These are phyloP conservation scores for Drosophila greeni DNA, from an alignment of 2,888 invertebrate species.

Conservation along the genomic window DNA sequence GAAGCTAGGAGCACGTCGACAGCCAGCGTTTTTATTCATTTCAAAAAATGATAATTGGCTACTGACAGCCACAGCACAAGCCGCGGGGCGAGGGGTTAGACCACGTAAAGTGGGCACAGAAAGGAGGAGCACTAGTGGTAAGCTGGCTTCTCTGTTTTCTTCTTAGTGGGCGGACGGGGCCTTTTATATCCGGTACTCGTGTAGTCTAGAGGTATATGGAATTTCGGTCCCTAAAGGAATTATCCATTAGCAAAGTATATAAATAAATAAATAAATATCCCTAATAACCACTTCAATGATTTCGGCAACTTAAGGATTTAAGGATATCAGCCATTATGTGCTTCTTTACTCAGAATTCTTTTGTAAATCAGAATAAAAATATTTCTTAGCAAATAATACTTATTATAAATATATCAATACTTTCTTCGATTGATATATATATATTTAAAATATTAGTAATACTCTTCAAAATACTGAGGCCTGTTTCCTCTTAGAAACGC, in stretches of 20 bases:
- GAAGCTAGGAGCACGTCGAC: constrained; percentile 21
- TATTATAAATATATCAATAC: not conserved
- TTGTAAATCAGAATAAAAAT: not conserved
- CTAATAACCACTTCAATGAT: not conserved
- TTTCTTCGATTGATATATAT: not conserved
- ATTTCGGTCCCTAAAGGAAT: not conserved
- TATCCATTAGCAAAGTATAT: not conserved
- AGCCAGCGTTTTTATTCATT: constrained; percentile 64
- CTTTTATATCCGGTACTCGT: constrained; percentile 14
- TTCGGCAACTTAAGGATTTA: not conserved
- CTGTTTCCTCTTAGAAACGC: not conserved
- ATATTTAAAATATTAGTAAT: not conserved
- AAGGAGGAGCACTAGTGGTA: constrained; percentile 14
- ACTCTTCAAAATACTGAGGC: not conserved
- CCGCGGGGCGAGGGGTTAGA: constrained; percentile 14
- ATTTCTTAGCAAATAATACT: not conserved
- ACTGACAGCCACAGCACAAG: constrained; percentile 58
- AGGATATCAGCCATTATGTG: not conserved
- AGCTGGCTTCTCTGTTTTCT: constrained; percentile 36
- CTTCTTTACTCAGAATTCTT: not conserved
- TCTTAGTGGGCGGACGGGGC: constrained; percentile 17
- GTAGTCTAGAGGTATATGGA: constrained; percentile 5
- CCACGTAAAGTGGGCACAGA: constrained; percentile 10
- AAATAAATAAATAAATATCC: not conserved
- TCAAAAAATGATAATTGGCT: constrained; percentile 71